These are phyloP conservation scores for Aphidoletes aphidimyza DNA, from an alignment of 2,888 invertebrate genomes.

Conservation along the genomic window DNA sequence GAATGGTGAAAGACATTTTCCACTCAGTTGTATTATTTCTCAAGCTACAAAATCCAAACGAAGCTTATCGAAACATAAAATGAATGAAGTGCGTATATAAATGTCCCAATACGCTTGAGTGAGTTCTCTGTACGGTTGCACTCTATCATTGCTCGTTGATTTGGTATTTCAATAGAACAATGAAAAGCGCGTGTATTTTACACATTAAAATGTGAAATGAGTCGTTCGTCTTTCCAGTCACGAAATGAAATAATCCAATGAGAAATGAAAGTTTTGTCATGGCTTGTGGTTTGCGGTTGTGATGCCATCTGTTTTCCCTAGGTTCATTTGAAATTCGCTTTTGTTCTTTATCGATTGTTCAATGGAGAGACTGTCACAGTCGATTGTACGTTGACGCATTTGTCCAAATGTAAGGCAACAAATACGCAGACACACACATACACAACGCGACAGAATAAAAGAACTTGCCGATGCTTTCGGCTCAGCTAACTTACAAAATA, in stretches of 20 bases:
- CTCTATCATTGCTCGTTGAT: not conserved
- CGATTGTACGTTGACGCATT: not conserved
- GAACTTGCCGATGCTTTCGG: too few relatives aligned
- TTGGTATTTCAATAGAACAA: not conserved
- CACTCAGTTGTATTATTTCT: too few relatives aligned
- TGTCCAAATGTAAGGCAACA: too few relatives aligned
- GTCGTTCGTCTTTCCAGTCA: conserved; percentile 15
- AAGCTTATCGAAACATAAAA: too few relatives aligned
- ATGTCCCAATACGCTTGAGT: not conserved
- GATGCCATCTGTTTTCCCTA: not conserved
- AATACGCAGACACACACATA: too few relatives aligned
- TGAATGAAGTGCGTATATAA: not conserved
- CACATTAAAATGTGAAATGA: conserved; percentile 27
- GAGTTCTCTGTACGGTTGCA: not conserved
- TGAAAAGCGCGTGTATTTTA: not conserved
- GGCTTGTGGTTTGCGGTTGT: conserved; percentile 8
- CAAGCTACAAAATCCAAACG: too few relatives aligned
- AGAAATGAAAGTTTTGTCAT: conserved; percentile 12
- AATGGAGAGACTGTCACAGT: conserved; percentile 23
- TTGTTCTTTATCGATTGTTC: conserved; percentile 24
- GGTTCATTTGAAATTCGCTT: conserved; percentile 8
- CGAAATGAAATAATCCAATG: conserved; percentile 21
- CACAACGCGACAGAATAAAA: too few relatives aligned
- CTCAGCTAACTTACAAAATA: not conserved
- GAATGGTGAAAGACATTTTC: too few relatives aligned